Evolutionary conservation across 2,113 vertebrate genomes (phyloP).

Genomic region (Hippocampus guttulatus): DNA sequence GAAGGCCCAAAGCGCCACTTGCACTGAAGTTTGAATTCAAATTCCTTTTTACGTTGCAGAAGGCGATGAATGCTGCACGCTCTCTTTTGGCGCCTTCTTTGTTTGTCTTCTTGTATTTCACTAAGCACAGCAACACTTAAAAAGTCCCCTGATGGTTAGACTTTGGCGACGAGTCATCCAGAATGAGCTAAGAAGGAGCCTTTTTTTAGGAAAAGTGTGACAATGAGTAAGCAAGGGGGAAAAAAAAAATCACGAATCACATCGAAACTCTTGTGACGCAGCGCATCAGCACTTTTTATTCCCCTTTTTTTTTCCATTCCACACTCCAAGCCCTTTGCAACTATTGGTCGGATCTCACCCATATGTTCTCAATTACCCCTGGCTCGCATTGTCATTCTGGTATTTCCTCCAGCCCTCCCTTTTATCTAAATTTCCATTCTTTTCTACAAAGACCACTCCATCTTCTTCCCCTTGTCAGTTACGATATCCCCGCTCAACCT

Average conservation of each 20-base stretch:
- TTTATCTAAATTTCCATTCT: constrained; percentile 28
- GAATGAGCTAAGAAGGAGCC: constrained; percentile 38
- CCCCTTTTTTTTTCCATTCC: constrained; percentile 14
- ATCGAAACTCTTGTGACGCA: constrained; percentile 27
- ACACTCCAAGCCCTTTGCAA: constrained; percentile 3
- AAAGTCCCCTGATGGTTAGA: background rate
- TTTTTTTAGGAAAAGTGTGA: constrained; percentile 15
- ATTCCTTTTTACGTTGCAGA: background rate
- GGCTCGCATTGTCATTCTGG: constrained; percentile 74
- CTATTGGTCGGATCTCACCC: constrained; percentile 56
- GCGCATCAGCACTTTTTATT: constrained; percentile 53
- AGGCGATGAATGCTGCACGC: background rate
- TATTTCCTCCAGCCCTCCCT: constrained; percentile 69
- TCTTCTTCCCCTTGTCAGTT: constrained; percentile 16
- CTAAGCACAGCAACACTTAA: background rate
- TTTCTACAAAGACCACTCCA: constrained; percentile 26
- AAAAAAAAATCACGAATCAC: constrained; percentile 39
- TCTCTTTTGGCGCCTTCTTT: background rate
- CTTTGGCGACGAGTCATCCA: constrained; percentile 35
- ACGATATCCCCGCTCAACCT: background rate
- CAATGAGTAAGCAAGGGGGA: constrained; percentile 28
- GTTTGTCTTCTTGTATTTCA: constrained; percentile 9
- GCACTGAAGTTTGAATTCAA: background rate
- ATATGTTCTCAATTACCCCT: constrained; percentile 77
- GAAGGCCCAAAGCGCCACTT: background rate